Conservation (phyloP, 2,888 invertebrate genomes). For the Eutolmus rufibarbis region DNA sequence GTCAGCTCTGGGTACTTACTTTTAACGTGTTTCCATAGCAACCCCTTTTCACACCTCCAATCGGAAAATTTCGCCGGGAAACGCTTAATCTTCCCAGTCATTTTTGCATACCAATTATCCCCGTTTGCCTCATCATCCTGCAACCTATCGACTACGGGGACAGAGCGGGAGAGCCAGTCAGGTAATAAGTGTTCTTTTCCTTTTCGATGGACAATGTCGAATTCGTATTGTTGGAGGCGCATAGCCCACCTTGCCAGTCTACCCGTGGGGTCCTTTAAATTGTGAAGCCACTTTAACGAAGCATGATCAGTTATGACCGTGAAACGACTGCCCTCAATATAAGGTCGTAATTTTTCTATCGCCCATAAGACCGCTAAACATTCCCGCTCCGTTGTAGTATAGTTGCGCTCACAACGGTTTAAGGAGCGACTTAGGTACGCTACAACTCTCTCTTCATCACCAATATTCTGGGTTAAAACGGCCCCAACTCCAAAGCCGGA, state of each 20-base stretch:
- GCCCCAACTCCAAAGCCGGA: slow-evolving; percentile 42
- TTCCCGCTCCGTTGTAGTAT: slow-evolving; percentile 33
- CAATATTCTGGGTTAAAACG: slow-evolving; percentile 40
- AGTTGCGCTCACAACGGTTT: not conserved
- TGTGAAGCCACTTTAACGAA: slow-evolving; percentile 43
- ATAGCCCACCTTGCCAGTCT: slow-evolving; percentile 43
- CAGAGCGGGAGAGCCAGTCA: not conserved
- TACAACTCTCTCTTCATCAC: slow-evolving; percentile 38
- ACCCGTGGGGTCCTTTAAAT: slow-evolving; percentile 41
- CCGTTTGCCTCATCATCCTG: not conserved
- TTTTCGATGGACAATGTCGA: slow-evolving; percentile 36
- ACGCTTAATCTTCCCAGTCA: not conserved
- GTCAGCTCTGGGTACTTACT: not conserved
- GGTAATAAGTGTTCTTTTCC: not conserved
- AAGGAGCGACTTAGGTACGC: slow-evolving; percentile 36
- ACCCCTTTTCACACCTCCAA: not conserved
- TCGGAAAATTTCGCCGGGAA: not conserved
- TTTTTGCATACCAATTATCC: not conserved
- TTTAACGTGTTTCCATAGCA: not conserved
- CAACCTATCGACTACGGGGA: not conserved
- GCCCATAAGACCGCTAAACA: slow-evolving; percentile 43
- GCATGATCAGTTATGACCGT: slow-evolving; percentile 39
- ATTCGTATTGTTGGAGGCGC: slow-evolving; percentile 36
- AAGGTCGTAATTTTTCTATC: slow-evolving; percentile 42
- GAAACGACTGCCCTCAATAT: slow-evolving; percentile 43